Conservation (phyloP, 2,797 vertebrate genomes). For the Margarornis squamiger region DNA sequence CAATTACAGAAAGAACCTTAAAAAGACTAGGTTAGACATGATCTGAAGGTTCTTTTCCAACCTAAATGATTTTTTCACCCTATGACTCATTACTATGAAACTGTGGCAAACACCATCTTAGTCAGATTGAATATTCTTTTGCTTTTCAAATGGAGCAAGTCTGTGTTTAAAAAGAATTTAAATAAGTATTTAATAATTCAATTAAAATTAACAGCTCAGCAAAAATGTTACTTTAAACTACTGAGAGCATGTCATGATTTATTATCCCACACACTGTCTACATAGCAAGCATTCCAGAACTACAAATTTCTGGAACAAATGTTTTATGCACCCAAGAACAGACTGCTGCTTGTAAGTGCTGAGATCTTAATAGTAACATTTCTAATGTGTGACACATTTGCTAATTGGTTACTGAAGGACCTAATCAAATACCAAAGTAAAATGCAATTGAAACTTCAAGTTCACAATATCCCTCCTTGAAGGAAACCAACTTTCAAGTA, state of each 20-base stretch:
- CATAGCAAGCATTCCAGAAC: constrained; percentile 24
- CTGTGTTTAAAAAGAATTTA: background rate
- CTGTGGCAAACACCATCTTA: background rate
- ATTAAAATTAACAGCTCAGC: constrained; percentile 25
- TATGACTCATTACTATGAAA: background rate
- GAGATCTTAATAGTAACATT: background rate
- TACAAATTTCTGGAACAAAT: constrained; percentile 12
- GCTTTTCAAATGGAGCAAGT: background rate
- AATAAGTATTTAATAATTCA: background rate
- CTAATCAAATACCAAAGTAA: background rate
- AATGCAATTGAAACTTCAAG: background rate
- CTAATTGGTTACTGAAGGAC: background rate
- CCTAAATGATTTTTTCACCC: background rate
- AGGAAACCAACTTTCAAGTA: background rate
- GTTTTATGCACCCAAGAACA: background rate
- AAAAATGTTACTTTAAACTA: constrained; percentile 22
- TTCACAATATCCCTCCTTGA: background rate
- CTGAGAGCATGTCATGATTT: background rate
- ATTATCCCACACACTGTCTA: constrained; percentile 41
- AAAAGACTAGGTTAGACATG: fast-evolving
- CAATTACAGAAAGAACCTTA: background rate
- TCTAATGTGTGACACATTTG: background rate
- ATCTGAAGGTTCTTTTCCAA: background rate
- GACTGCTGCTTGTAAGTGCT: background rate
- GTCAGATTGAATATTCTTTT: background rate